Evolutionary conservation across 2,113 vertebrate species (phyloP).

Genomic region (Petromus typicus): DNA sequence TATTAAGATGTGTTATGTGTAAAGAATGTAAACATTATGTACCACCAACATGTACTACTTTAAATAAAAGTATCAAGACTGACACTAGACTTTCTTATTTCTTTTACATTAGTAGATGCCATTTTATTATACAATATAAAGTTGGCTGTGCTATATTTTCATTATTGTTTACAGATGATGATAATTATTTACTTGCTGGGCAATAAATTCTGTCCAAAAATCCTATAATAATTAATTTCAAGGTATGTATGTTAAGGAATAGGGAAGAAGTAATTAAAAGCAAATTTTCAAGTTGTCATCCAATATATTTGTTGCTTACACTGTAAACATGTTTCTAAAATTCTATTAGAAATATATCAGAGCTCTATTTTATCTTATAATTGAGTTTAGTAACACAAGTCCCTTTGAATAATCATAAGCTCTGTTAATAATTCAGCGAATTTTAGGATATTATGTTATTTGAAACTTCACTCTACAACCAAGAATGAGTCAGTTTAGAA

Average conservation of each 20-base stretch:
- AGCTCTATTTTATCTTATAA: constrained; percentile 76
- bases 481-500: not conserved
- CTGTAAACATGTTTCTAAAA: constrained; percentile 80
- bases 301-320: constrained; percentile 75
- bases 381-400: constrained; percentile 71
- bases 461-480: not conserved
- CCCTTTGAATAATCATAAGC: not conserved
- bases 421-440: not conserved
- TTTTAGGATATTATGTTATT: not conserved
- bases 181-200: constrained; percentile 82
- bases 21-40: not conserved
- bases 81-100: not conserved
- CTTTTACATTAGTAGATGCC: constrained; percentile 71
- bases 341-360: constrained; percentile 78
- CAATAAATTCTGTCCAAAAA: constrained; percentile 81
- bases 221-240: constrained; percentile 84
- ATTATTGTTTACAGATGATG: constrained; percentile 82
- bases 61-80: not conserved
- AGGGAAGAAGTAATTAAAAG: constrained; percentile 79
- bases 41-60: not conserved
- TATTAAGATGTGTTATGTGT: not conserved
- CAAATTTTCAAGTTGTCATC: constrained; percentile 75
- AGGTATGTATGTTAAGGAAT: constrained; percentile 73
- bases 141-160: constrained; percentile 79
- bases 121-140: constrained; percentile 70